A percentile compares a stretch with the other conserved stretches of the same genome.
phyloP scores from a whole-genome alignment of 2,797 vertebrate species.

The Myotis findleyi region DNA sequence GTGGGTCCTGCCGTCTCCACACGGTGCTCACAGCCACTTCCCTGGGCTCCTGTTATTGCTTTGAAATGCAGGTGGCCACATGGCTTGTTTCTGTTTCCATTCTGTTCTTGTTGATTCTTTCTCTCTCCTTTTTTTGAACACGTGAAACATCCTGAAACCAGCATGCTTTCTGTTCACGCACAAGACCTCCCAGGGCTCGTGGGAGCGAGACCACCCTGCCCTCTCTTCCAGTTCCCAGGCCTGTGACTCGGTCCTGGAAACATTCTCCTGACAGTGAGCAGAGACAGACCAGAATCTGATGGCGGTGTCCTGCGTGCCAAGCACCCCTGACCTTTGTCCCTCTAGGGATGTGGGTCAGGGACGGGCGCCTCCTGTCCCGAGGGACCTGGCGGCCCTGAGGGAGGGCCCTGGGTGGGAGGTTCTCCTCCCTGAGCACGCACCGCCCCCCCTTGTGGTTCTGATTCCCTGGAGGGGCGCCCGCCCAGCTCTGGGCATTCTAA shows the following conservation, averaged over 20 bases:
- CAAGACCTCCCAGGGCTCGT: not conserved
- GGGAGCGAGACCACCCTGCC: not conserved
- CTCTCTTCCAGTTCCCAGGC: not conserved
- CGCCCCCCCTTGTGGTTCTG: not conserved
- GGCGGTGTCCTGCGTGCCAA: not conserved
- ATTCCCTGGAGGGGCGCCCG: not conserved
- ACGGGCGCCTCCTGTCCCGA: not conserved
- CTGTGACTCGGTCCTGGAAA: not conserved
- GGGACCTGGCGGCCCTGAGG: not conserved
- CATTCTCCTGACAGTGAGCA: not conserved
- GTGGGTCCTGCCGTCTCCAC: rapidly evolving
- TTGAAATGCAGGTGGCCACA: not conserved
- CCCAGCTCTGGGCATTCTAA: not conserved
- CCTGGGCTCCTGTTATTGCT: not conserved
- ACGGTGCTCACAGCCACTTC: rapidly evolving
- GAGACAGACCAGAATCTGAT: not conserved
- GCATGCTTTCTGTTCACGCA: not conserved
- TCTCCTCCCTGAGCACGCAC: not conserved
- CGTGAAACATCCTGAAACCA: not conserved
- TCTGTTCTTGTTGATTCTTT: not conserved
- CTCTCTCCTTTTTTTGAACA: not conserved
- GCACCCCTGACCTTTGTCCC: not conserved
- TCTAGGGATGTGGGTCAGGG: not conserved
- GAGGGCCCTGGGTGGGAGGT: not conserved
- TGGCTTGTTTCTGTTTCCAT: not conserved